Evolutionary conservation across 2,113 vertebrate genomes (phyloP), one percentile per base, ranked within the genome.

Genomic region (Myiopsitta monachus): DNA sequence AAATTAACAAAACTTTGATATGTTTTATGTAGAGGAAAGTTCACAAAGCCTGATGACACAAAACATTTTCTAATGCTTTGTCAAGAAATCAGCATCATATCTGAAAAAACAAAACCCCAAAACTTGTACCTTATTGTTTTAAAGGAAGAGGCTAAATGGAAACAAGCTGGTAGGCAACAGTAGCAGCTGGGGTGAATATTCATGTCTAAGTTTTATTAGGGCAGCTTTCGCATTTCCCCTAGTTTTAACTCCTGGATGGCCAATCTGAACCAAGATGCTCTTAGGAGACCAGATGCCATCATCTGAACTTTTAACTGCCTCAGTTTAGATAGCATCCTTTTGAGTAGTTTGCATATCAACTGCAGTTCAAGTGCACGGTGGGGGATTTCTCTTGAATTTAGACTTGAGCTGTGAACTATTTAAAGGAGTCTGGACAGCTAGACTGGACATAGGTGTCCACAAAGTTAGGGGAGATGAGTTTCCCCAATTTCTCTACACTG

Each of bases 121-220:
- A n/a, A 26, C 17, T 51, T 44, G 96, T 95, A 39, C 83, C 97
- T 52, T 52, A 97, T 49, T 98, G 98, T 75, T 98, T 98, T 59
- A 94, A 98, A 59, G 98, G 97, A 33, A 97, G 97, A 92, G 98
- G 98, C 14, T 97, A 91, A 86, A 98, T 98, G 98, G 98, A 98
- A 94, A 96, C 97, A 14, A 93, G 98, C 51, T 95, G 97, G 23
- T 98, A 98, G 98, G 97, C 98, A 55, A 30, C 98, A 73, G 88
- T 97, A 11, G 96, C 95, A 28, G 97, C 98, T 83, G 96, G 90
- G 11, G 93, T 98, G 3, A 97, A 98, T 93, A 98, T 98, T 54
- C 18, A 23, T 36, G 33, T 21, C 39, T 30, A 46, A 36, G 18
- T 27, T 33, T 27, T 33, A 43, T 47, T 33, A 54, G 14, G 16